Evolutionary conservation across 37 sponge, comb jelly and placozoan genomes (phyloP).

Genomic region (Geodia barretti): DNA sequence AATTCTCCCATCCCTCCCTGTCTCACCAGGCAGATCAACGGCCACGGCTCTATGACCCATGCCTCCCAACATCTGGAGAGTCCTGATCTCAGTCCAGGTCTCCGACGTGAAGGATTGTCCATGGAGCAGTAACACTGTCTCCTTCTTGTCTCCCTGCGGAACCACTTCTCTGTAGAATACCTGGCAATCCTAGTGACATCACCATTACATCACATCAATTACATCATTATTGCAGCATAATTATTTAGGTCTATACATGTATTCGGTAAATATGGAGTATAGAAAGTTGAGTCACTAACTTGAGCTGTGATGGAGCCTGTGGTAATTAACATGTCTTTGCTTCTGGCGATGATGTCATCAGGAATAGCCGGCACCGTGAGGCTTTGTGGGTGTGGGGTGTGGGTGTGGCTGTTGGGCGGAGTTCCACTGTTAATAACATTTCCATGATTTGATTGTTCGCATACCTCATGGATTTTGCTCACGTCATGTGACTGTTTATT

Average conservation of each 20-base stretch:
- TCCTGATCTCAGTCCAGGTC: conserved; percentile 30
- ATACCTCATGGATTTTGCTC: too few relatives aligned
- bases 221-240: too few relatives aligned
- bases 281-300: too few relatives aligned
- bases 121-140: conserved; percentile 44
- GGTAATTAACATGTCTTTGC: not conserved
- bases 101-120: conserved; percentile 39
- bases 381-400: too few relatives aligned
- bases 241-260: too few relatives aligned
- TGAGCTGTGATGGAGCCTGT: not conserved
- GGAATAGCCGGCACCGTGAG: not conserved
- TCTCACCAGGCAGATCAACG: conserved; percentile 43
- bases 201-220: too few relatives aligned
- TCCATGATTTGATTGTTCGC: too few relatives aligned
- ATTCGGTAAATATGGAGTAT: too few relatives aligned
- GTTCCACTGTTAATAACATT: too few relatives aligned
- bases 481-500: too few relatives aligned
- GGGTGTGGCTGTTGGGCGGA: too few relatives aligned
- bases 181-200: not conserved
- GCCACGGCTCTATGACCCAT: conserved; percentile 49
- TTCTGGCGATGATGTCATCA: not conserved
- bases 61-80: conserved; percentile 17
- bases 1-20: not conserved
- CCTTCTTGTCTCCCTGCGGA: not conserved
- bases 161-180: not conserved